Base-by-base conservation (phyloP, 2,797 vertebrate genomes). In the Lagorchestes hirsutus region DNA sequence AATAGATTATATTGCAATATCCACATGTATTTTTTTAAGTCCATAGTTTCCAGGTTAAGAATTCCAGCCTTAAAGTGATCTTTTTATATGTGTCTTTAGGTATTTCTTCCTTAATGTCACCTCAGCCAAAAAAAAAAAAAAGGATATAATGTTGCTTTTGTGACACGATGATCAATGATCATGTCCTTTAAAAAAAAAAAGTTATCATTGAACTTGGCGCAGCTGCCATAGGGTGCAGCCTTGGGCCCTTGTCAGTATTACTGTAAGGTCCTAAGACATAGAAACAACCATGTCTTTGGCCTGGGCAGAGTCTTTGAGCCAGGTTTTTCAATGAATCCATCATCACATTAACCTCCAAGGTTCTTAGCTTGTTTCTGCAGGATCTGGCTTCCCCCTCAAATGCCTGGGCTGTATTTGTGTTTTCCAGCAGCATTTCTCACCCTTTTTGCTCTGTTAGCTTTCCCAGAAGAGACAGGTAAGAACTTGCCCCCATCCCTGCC, bases 361-460 rank as follows among this genome's bases (percentile, higher is more conserved):
- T 59, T 34, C 12, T 11, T 52, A 29, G 50, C 58, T 95, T 92
- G 4, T 93, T 95, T 92, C 92, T 91, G 54, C 82, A 90, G 55
- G 14, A 91, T 92, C 27, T 58, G 58, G 12, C 92, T 97, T 93
- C 28, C 10, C 92, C 93, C 92, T 94, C 93, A 92, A 94, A 93
- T 34, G 59, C 82, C 54, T 95, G 92, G 57, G 55, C 94, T 94
- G 67, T 50, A 40, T 91, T 27, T 92, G 95, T 55, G 91, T 92
- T 96, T 93, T 24, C 62, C 5, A 46, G 16, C 90, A 90, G 29
- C 90, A 11, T 29, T 5, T 57, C 2, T 91, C 59, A 18, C 93
- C 67, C 10, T 95, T 90, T 93, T 52, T 52, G 90, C 58, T 91
- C 58, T 91, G 90, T 90, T 82, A 46, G 87, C 46, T 90, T 50